Conservation (phyloP, 2,888 invertebrate genomes). For the Ctena decussata region DNA sequence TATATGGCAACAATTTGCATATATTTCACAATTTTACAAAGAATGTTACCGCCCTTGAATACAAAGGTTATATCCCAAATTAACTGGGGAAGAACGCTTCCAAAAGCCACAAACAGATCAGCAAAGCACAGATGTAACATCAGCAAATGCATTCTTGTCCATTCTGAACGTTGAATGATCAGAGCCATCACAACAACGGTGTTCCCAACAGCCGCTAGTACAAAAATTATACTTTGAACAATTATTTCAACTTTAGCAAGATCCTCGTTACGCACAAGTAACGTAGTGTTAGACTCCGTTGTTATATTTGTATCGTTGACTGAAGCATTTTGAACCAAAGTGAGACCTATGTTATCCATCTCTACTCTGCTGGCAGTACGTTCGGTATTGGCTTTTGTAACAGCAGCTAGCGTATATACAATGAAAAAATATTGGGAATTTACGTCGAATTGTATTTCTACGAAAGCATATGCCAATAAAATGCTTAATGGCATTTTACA, state of each 20-base stretch:
- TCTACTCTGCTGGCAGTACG: too few species aligned
- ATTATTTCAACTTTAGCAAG: constrained; percentile 88
- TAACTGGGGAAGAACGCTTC: constrained; percentile 90
- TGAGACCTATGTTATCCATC: too few species aligned
- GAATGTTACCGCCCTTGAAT: constrained; percentile 81
- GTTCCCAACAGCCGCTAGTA: constrained; percentile 82
- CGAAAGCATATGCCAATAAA: too few species aligned
- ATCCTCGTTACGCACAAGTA: constrained; percentile 87
- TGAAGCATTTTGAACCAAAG: too few species aligned
- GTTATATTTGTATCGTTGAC: background rate
- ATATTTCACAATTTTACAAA: constrained; percentile 89
- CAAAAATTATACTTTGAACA: constrained; percentile 77
- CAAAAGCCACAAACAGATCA: constrained; percentile 91
- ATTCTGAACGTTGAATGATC: constrained; percentile 87
- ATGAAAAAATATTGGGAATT: too few species aligned
- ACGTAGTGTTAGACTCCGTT: background rate
- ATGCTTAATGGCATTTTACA: too few species aligned
- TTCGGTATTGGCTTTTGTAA: too few species aligned
- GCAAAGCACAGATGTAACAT: constrained; percentile 91
- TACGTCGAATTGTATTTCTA: too few species aligned
- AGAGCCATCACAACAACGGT: constrained; percentile 75
- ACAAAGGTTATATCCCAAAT: constrained; percentile 80
- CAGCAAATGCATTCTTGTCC: constrained; percentile 91
- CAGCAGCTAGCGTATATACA: too few species aligned
- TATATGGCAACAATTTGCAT: constrained; percentile 88